Percentiles rank a stretch among this genome's conserved stretches.
These are phyloP conservation scores for Nasonovia ribisnigri DNA, from an alignment of 2,888 invertebrate species.

Conservation along the genomic window DNA sequence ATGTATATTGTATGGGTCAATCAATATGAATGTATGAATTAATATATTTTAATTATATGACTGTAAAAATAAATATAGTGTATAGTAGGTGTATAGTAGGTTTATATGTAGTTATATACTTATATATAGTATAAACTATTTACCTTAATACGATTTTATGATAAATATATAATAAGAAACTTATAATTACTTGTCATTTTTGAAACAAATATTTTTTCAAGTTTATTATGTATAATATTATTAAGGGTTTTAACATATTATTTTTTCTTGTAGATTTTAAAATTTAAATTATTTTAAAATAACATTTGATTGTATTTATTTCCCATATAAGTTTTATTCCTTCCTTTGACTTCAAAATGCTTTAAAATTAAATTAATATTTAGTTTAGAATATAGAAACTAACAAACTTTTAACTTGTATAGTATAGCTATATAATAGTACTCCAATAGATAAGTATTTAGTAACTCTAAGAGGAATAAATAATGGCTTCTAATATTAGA, in stretches of 20 bases:
- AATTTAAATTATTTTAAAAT: background rate
- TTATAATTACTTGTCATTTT: too few species aligned
- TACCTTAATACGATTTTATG: background rate
- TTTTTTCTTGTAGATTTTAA: background rate
- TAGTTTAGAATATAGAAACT: background rate
- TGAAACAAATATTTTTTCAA: background rate
- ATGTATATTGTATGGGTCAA: background rate
- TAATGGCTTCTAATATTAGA: slow-evolving; percentile 44
- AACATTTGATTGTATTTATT: background rate
- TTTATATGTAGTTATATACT: too few species aligned
- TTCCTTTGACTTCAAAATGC: background rate
- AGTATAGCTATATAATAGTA: background rate
- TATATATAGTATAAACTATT: too few species aligned
- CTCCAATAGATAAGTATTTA: background rate
- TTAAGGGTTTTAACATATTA: background rate
- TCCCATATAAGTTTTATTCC: background rate
- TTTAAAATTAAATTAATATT: background rate
- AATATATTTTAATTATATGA: background rate
- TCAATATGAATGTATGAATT: background rate
- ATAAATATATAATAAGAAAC: background rate
- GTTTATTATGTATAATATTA: background rate
- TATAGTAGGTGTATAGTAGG: too few species aligned
- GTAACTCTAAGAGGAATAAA: slow-evolving; percentile 35
- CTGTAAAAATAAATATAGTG: background rate
- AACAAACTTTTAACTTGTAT: slow-evolving; percentile 3